Base-by-base conservation (phyloP, 2,888 invertebrate genomes). In the Andrena haemorrhoa region DNA sequence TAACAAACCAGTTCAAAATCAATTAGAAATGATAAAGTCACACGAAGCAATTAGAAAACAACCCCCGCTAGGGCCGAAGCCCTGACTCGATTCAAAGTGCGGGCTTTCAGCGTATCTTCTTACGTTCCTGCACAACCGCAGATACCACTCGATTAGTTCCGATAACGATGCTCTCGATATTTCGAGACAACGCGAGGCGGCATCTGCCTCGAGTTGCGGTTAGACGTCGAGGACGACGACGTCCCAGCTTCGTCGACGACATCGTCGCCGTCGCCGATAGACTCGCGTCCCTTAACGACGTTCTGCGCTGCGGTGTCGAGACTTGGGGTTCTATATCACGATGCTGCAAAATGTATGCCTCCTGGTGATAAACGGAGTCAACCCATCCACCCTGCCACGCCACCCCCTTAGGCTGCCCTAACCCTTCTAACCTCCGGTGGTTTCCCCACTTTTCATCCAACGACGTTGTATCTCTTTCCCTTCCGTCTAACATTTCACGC, bases 291-390 rank as follows among this genome's bases (percentile, higher is more conserved):
- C 89, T 90, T 91, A 92, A 92, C 90, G 89, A 90, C 83, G 88
- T 86, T 82, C 83, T 80, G 83, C 85, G 88, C 86, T 83, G 88
- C 85, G 87, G 80, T 86, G 86, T 86, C 84, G 86, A 83, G 89
- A 85, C 86, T 64, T 56, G 72, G 80, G 84, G 73, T 70, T 87
- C 88, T 90, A 88, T 88, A 89, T 90, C 89, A 89, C 84, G 87
- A 86, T 88, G 88, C 85, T 90, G 90, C 90, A 91, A 92, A 92
- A 92, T 92, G 89, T 90, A 91, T 90, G 90, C 89, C 89, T 89
- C 83, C 88, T 88, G 86, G 90, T 90, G 92, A 92, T 92, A 92
- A 92, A 91, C 89, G 89, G 87, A 90, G 86, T 85, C 83, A 86
- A 88, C 75, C 85, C 66, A 41, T 71, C 75, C 61, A 41, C 49